Evolutionary conservation across 2,113 vertebrate genomes (phyloP).

Genomic region (Xenopus borealis): DNA sequence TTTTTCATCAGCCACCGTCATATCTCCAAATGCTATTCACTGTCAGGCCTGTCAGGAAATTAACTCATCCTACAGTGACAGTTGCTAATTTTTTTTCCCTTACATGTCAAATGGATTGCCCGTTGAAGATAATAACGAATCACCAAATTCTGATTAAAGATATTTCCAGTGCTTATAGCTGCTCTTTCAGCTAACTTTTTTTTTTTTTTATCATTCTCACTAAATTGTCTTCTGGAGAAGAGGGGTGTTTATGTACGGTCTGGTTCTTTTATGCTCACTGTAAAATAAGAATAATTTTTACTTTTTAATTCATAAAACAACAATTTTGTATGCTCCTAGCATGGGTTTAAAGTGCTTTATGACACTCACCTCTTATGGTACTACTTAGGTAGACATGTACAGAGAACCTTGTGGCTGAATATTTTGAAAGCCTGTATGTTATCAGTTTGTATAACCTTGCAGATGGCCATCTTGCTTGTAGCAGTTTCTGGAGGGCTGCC

Average conservation of each 20-base stretch:
- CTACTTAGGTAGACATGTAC: too few relatives aligned
- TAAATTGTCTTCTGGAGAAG: conserved; percentile 64
- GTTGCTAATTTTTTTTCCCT: conserved; percentile 95
- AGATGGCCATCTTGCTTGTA: too few relatives aligned
- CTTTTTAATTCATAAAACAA: conserved; percentile 50
- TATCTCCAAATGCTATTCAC: conserved; percentile 78
- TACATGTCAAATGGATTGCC: conserved; percentile 89
- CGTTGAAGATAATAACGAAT: conserved; percentile 92
- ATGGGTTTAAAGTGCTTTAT: conserved; percentile 47
- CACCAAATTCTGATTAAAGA: conserved; percentile 89
- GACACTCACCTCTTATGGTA: conserved; percentile 4
- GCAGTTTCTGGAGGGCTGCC: too few relatives aligned
- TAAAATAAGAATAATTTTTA: conserved; percentile 59
- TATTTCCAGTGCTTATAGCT: conserved; percentile 77
- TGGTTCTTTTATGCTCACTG: conserved; percentile 44
- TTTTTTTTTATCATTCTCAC: conserved; percentile 70
- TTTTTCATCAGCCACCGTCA: conserved; percentile 83
- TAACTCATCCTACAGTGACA: conserved; percentile 93
- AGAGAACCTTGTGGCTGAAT: too few relatives aligned
- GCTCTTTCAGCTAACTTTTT: conserved; percentile 73
- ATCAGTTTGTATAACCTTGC: too few relatives aligned
- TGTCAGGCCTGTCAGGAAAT: conserved; percentile 96
- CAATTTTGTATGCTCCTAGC: conserved; percentile 48
- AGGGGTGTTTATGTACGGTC: conserved; percentile 54
- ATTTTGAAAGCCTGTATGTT: too few relatives aligned